Base-by-base conservation (phyloP, 2,113 vertebrate genomes). In the Erpornis zantholeuca region DNA sequence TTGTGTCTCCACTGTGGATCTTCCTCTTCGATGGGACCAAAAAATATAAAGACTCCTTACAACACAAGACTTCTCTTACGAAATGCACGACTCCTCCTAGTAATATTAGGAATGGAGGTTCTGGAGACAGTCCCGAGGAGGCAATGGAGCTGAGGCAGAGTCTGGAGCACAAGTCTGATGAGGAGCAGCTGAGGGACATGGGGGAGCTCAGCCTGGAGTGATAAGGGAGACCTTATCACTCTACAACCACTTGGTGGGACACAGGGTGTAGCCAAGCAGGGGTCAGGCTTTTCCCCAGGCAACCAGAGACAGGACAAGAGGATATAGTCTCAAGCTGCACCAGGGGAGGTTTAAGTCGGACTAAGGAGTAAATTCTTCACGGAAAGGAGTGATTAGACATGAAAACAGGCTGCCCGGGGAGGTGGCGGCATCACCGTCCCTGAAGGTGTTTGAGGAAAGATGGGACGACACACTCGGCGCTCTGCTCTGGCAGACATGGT, bases 171-270 rank as follows among this genome's bases (percentile, higher is more conserved):
- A 44, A 24, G 15, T 28, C 33, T 25, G 19, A n/a, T 9, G 29
- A 82, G 44, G 27, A 36, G 44, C 2, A 15, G 59, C 44, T 57
- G 31, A 33, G 52, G 44, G 31, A 54, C n/a, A 10, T 47, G 40
- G 8, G 17, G 21, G 10, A 42, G 59, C 33, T 66, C 44, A 8
- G 40, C 23, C 50, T 35, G 85, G 10, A 38, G 45, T n/a, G n/a
- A n/a, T 16, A 4, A 54, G 4, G 11, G 13, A 25, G 16, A 31
- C 7, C 1, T 35, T 12, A 8, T 7, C 9, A 2, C 11, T 10
- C 16, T 27, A 10, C 11, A 53, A 15, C 22, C 20, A 25, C 65
- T 13, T 11, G 25, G 36, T 10, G 29, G 28, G 20, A 56, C 1
- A 33, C 17, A 47, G 3, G 24, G 2, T 23, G n/a, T 13, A 53